A percentile compares a stretch with the other conserved stretches of the same genome.
Evolutionary conservation across 2,888 invertebrate species (phyloP).

Genomic region (Halictus quadricinctus): DNA sequence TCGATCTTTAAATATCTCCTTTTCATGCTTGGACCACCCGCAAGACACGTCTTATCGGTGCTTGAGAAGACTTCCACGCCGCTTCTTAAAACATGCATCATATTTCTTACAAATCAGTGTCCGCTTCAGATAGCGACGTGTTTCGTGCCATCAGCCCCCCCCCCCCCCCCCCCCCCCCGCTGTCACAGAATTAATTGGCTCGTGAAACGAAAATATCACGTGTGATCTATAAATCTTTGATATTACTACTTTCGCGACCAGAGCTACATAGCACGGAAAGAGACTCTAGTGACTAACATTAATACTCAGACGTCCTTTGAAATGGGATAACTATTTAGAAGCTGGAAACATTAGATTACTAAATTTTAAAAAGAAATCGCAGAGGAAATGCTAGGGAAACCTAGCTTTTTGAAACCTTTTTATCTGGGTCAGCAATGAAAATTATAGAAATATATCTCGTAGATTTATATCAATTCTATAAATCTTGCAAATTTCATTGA

Average conservation of each 20-base stretch:
- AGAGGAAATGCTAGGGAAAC: not conserved
- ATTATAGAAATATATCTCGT: not conserved
- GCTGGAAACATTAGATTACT: not conserved
- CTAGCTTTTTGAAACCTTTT: not conserved
- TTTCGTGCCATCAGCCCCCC: not conserved
- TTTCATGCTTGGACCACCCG: constrained; percentile 56
- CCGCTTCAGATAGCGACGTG: not conserved
- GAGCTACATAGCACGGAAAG: not conserved
- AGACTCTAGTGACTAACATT: not conserved
- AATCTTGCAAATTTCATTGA: not conserved
- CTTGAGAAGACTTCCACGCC: constrained; percentile 7
- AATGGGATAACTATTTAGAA: not conserved
- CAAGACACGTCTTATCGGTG: constrained; percentile 31
- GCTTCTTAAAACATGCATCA: constrained; percentile 31
- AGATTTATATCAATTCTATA: not conserved
- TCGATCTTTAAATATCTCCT: constrained; percentile 60
- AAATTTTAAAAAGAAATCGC: not conserved
- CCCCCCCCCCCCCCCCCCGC: no score
- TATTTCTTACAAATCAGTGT: constrained; percentile 31
- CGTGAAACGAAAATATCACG: no score
- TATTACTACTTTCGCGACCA: not conserved
- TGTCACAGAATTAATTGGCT: not conserved
- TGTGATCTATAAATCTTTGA: not conserved
- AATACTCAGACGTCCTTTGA: not conserved
- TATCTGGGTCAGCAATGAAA: not conserved